A percentile compares a stretch with the other conserved stretches of the same genome.
These are phyloP conservation scores for Lasioglossum pauxillum DNA, from an alignment of 2,888 invertebrate species.

Conservation along the genomic window DNA sequence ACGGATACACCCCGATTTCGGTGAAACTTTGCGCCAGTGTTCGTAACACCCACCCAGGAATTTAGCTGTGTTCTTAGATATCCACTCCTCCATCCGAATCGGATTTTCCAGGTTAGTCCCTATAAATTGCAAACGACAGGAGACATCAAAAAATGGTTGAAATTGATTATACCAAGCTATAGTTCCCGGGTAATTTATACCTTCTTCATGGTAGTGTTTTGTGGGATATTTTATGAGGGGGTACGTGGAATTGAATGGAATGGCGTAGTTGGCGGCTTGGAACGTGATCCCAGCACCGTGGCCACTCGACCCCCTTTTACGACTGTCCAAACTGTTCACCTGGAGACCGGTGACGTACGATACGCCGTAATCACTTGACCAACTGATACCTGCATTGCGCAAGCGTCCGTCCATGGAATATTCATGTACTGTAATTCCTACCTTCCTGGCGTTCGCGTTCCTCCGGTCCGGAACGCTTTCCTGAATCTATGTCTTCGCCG, in stretches of 20 bases:
- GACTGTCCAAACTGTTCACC: slow-evolving; percentile 39
- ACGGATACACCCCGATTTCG: not conserved
- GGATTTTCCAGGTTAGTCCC: too few relatives aligned
- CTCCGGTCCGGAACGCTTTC: not conserved
- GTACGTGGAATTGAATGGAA: not conserved
- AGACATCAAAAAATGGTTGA: not conserved
- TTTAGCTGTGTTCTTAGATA: not conserved
- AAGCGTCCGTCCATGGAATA: slow-evolving; percentile 62
- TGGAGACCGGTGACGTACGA: slow-evolving; percentile 57
- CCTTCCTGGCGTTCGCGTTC: slow-evolving; percentile 46
- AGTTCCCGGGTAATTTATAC: not conserved
- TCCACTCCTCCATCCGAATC: too few relatives aligned
- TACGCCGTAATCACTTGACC: slow-evolving; percentile 56
- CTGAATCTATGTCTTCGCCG: slow-evolving; percentile 17
- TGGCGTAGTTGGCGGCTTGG: slow-evolving; percentile 7
- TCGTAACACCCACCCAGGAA: not conserved
- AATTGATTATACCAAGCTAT: not conserved
- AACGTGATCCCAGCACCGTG: slow-evolving; percentile 39
- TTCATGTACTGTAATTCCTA: slow-evolving; percentile 65
- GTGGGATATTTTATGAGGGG: not conserved
- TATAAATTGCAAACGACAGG: not conserved
- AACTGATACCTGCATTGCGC: slow-evolving; percentile 64
- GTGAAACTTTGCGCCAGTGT: not conserved
- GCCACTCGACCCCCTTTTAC: slow-evolving; percentile 23
- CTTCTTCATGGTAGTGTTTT: not conserved